phyloP scores from a whole-genome alignment of 2,888 invertebrate species.

The Trimorus sp. region DNA sequence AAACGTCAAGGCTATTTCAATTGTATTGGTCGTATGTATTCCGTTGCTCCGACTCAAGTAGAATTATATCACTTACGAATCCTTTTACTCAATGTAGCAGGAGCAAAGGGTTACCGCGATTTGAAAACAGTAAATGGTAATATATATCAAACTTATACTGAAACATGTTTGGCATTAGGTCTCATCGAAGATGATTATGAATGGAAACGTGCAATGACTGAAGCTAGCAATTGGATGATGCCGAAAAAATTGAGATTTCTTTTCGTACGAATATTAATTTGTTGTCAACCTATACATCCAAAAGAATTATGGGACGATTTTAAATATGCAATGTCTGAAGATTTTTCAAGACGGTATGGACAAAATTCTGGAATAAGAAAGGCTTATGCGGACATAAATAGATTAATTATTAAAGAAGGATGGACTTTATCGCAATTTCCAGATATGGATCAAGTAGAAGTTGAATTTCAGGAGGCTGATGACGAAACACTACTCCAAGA shows the following conservation, averaged over 20 bases:
- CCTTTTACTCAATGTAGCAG: conserved; percentile 55
- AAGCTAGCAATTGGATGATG: conserved; percentile 34
- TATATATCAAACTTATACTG: background rate
- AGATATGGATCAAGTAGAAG: conserved; percentile 13
- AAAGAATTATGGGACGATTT: too few species aligned
- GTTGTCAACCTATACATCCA: conserved; percentile 45
- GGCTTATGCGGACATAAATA: background rate
- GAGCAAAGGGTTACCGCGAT: background rate
- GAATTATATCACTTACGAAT: conserved; percentile 71
- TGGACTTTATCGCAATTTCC: conserved; percentile 16
- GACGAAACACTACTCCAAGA: background rate
- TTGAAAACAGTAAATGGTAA: conserved; percentile 8
- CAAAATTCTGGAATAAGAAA: conserved; percentile 13
- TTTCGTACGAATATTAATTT: conserved; percentile 60
- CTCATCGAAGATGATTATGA: conserved; percentile 22
- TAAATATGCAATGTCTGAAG: conserved; percentile 18
- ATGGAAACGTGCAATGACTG: conserved; percentile 23
- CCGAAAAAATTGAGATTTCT: conserved; percentile 70
- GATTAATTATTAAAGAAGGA: conserved; percentile 3
- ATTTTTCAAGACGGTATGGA: background rate
- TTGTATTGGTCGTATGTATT: conserved; percentile 2
- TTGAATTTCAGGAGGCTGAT: background rate
- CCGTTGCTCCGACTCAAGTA: conserved; percentile 40
- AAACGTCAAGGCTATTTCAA: background rate
- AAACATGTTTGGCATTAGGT: too few species aligned